Percentiles rank a stretch among this genome's conserved stretches.
phyloP scores from a whole-genome alignment of 2,113 vertebrate genomes.

The Garra rufa region DNA sequence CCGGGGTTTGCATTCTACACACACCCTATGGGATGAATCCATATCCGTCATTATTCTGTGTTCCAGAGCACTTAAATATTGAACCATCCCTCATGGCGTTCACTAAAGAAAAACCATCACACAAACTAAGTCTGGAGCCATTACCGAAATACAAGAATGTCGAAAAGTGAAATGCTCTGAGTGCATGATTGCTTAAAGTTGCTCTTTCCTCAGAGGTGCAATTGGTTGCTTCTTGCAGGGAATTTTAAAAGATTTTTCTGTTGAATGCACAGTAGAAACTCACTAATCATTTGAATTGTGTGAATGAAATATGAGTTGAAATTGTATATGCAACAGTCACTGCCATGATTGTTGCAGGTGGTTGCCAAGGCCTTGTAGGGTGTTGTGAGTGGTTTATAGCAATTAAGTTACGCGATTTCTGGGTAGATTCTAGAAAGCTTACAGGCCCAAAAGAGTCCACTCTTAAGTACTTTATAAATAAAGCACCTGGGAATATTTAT shows the following conservation, averaged over 20 bases:
- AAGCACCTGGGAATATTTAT: too few species aligned
- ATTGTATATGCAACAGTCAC: background rate
- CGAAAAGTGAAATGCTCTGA: background rate
- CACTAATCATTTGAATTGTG: background rate
- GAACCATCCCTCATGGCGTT: background rate
- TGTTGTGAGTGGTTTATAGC: background rate
- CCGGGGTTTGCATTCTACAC: background rate
- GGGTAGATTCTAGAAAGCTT: too few species aligned
- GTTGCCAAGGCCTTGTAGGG: background rate
- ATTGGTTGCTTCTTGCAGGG: background rate
- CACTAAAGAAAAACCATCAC: background rate
- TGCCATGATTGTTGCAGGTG: background rate
- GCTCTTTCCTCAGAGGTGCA: background rate
- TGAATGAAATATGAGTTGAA: background rate
- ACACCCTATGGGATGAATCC: background rate
- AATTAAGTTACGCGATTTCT: background rate
- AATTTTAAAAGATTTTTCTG: background rate
- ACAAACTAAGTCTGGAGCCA: background rate
- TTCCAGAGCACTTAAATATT: constrained; percentile 3
- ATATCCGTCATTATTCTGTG: constrained; percentile 8
- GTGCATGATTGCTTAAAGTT: background rate
- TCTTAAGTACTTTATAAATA: too few species aligned
- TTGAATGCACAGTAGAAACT: background rate
- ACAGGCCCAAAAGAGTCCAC: too few species aligned
- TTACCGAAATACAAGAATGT: background rate